Evolutionary conservation across 2,797 vertebrate genomes (phyloP).

Genomic region (Catostomus latipinnis): DNA sequence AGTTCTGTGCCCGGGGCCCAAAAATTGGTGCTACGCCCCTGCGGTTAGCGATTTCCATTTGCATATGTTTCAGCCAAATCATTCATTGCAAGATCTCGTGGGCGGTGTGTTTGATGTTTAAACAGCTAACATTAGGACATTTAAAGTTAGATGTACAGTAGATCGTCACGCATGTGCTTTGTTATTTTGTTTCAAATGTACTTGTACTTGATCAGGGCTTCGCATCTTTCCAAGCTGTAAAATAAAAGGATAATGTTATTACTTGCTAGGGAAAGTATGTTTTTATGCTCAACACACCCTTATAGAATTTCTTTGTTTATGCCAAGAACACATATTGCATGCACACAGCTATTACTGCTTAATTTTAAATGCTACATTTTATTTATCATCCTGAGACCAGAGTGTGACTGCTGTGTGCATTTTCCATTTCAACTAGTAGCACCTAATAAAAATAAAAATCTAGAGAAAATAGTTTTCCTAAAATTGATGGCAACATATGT

Average conservation of each 20-base stretch:
- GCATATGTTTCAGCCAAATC: neutral
- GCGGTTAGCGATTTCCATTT: neutral
- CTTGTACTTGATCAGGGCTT: constrained; percentile 2
- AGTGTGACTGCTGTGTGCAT: too few species aligned
- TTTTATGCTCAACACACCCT: neutral
- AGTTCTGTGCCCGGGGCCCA: too few species aligned
- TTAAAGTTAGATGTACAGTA: neutral
- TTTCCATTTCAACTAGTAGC: too few species aligned
- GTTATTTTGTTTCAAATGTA: neutral
- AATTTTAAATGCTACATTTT: neutral
- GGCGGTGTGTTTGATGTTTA: neutral
- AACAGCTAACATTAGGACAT: neutral
- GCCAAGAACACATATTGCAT: neutral
- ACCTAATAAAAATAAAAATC: too few species aligned
- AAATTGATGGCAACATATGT: too few species aligned
- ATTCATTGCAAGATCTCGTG: constrained; percentile 5
- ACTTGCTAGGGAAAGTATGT: neutral
- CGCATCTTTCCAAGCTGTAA: neutral
- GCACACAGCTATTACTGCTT: constrained; percentile 3
- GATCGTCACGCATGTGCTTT: neutral
- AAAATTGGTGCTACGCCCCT: too few species aligned
- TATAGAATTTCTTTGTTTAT: neutral
- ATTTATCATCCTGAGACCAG: too few species aligned
- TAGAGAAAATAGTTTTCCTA: too few species aligned
- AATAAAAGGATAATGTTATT: constrained; percentile 14